Conservation (phyloP, 2,888 invertebrate species). For the Biston betularia region DNA sequence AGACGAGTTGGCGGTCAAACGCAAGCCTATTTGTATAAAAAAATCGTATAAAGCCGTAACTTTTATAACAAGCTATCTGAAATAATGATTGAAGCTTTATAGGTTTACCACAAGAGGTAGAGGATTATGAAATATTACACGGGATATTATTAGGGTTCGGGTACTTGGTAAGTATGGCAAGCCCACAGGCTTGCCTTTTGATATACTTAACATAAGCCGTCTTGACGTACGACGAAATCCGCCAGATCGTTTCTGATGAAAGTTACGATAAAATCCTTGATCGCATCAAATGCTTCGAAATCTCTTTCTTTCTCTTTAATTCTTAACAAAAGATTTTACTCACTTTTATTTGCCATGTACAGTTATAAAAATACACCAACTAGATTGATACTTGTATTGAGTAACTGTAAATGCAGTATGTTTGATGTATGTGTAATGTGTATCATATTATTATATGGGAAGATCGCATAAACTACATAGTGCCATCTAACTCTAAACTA, state of each 20-base stretch:
- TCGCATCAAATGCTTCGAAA: conserved; percentile 25
- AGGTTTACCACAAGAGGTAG: conserved; percentile 34
- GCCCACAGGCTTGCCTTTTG: conserved; percentile 46
- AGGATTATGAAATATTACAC: conserved; percentile 46
- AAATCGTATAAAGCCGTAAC: neutral
- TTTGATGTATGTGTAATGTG: too few relatives aligned
- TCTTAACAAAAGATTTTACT: conserved; percentile 18
- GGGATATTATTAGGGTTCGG: conserved; percentile 42
- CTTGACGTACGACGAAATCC: conserved; percentile 41
- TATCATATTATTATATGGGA: too few relatives aligned
- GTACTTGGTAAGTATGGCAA: conserved; percentile 39
- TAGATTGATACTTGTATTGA: too few relatives aligned
- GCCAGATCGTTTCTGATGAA: conserved; percentile 32
- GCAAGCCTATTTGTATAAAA: too few relatives aligned
- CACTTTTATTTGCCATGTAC: conserved; percentile 2
- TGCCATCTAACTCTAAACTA: too few relatives aligned
- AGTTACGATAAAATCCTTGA: conserved; percentile 35
- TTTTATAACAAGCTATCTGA: conserved; percentile 6
- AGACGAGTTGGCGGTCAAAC: too few relatives aligned
- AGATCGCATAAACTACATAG: too few relatives aligned
- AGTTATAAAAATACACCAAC: neutral
- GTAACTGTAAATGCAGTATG: too few relatives aligned
- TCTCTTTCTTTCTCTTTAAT: conserved; percentile 11
- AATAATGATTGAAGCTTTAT: conserved; percentile 29
- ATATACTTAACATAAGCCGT: conserved; percentile 48